Conservation (phyloP, 1,140 invertebrate species). For the Zaprionus ornatus region DNA sequence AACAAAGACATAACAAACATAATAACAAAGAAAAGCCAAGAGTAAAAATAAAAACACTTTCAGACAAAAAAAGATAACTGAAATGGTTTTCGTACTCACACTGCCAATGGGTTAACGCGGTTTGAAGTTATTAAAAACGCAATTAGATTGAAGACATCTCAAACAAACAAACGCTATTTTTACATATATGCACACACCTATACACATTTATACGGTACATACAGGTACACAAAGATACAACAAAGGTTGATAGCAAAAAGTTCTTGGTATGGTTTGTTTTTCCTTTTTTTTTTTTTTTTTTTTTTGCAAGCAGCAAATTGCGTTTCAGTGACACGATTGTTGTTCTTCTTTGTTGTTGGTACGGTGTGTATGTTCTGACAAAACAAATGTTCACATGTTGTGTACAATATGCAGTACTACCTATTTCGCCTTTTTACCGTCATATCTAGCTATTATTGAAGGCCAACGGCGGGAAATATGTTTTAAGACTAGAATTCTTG, state of each 20-base stretch:
- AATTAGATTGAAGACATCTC: constrained; percentile 45
- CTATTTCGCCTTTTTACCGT: not conserved
- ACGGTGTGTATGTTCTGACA: constrained; percentile 13
- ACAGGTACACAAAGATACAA: constrained; percentile 19
- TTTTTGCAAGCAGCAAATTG: constrained; percentile 20
- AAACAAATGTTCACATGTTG: no score
- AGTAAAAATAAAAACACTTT: no score
- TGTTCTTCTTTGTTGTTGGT: not conserved
- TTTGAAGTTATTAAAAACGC: constrained; percentile 64
- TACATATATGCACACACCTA: no score
- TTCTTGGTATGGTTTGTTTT: constrained; percentile 25
- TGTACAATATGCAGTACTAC: no score
- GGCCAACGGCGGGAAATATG: no score
- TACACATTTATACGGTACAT: not conserved
- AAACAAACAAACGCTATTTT: no score
- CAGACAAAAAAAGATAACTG: constrained; percentile 28
- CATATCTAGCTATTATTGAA: constrained; percentile 1
- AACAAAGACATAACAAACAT: no score
- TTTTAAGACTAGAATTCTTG: no score
- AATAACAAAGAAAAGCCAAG: no score
- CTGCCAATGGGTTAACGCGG: constrained; percentile 26
- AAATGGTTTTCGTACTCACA: not conserved
- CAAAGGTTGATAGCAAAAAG: constrained; percentile 12
- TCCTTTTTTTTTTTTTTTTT: no score
- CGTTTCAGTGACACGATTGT: constrained; percentile 27